phyloP scores from a whole-genome alignment of 2,113 vertebrate genomes.

The Strix uralensis region DNA sequence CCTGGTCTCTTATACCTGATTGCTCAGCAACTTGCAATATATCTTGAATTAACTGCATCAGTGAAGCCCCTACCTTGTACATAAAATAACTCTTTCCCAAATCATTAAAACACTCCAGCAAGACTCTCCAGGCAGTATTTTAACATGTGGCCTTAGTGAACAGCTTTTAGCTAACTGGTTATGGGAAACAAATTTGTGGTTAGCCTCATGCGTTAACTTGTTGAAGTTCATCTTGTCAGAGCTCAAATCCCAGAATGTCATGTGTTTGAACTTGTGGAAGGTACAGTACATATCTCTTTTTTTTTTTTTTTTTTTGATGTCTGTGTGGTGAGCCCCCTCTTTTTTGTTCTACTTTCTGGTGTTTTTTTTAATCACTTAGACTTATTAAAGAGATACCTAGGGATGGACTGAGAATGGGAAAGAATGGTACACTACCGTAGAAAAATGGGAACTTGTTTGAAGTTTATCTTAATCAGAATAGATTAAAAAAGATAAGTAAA shows the following conservation, averaged over 20 bases:
- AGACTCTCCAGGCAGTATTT: not conserved
- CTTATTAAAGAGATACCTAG: not conserved
- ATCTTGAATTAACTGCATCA: not conserved
- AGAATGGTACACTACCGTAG: not conserved
- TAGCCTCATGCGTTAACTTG: not conserved
- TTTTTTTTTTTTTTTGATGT: not conserved
- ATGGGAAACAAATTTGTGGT: not conserved
- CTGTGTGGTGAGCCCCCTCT: not conserved
- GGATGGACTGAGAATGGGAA: not conserved
- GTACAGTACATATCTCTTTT: not conserved
- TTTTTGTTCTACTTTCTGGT: not conserved
- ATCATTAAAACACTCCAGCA: not conserved
- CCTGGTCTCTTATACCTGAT: not conserved
- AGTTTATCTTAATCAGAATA: not conserved
- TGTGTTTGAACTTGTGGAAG: not conserved
- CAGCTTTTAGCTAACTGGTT: not conserved
- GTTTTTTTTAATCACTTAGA: not conserved
- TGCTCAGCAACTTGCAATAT: not conserved
- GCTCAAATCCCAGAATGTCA: not conserved
- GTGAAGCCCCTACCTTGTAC: not conserved
- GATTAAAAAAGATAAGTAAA: not conserved
- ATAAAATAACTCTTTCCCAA: not conserved
- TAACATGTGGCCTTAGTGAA: not conserved
- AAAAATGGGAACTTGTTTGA: not conserved
- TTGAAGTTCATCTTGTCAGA: not conserved